A percentile compares a stretch with the other conserved stretches of the same genome.
Evolutionary conservation across 2,888 invertebrate species (phyloP).

Genomic region (Limnephilus marmoratus): DNA sequence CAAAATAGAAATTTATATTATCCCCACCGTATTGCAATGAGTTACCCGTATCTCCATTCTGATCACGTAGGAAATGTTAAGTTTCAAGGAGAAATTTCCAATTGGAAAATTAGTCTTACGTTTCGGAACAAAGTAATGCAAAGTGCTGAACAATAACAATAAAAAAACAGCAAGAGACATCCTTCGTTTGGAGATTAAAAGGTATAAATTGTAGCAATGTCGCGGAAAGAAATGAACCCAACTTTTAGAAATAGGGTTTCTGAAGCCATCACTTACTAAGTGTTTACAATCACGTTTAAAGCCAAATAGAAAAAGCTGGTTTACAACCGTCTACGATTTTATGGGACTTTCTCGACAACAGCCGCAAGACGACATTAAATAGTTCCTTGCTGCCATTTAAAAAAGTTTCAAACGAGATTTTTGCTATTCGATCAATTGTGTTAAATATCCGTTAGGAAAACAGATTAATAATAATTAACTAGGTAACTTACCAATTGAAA

Average conservation of each 20-base stretch:
- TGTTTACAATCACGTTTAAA: constrained; percentile 41
- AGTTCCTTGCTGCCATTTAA: background rate
- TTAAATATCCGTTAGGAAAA: background rate
- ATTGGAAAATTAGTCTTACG: constrained; percentile 64
- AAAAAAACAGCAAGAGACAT: constrained; percentile 63
- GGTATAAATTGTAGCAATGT: constrained; percentile 63
- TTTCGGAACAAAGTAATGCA: constrained; percentile 62
- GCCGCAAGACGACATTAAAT: background rate
- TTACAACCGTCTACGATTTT: constrained; percentile 6
- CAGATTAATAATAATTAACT: background rate
- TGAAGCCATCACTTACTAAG: constrained; percentile 36
- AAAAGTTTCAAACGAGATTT: background rate
- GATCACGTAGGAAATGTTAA: constrained; percentile 64
- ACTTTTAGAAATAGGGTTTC: constrained; percentile 19
- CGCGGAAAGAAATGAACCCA: constrained; percentile 59
- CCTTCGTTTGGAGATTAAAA: constrained; percentile 66
- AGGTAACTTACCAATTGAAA: background rate
- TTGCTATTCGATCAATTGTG: background rate
- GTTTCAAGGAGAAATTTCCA: constrained; percentile 55
- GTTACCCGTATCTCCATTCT: constrained; percentile 40
- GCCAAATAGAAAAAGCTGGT: constrained; percentile 22
- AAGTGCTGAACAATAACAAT: constrained; percentile 65
- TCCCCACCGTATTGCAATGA: background rate
- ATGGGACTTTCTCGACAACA: constrained; percentile 28
- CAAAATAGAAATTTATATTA: background rate